phyloP scores from a whole-genome alignment of 2,888 invertebrate genomes.

The Spicauda simplicius region DNA sequence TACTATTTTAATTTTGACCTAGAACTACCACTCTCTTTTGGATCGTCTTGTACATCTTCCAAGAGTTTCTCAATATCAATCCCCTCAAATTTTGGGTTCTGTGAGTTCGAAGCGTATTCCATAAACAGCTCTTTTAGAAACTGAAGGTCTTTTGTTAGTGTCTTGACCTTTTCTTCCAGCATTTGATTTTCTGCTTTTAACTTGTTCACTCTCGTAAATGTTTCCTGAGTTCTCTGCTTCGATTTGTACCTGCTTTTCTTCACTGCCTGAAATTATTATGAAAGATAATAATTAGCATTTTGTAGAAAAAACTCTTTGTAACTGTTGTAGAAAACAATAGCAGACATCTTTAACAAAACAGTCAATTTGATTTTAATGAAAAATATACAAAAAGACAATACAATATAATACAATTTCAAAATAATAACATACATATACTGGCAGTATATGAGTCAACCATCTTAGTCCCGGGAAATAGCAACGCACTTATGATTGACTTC shows the following conservation, averaged over 20 bases:
- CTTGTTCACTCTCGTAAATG: conserved; percentile 89
- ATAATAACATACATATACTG: no score
- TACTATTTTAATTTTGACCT: conserved; percentile 43
- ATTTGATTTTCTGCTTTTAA: conserved; percentile 91
- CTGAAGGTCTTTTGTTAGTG: conserved; percentile 91
- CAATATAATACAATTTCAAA: no score
- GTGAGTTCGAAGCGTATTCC: conserved; percentile 89
- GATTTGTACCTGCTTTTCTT: conserved; percentile 92
- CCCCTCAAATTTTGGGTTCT: conserved; percentile 82
- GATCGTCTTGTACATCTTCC: conserved; percentile 79
- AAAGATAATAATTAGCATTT: not conserved
- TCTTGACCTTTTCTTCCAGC: conserved; percentile 92
- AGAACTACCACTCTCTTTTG: conserved; percentile 52
- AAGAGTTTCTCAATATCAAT: conserved; percentile 84
- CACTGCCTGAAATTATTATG: conserved; percentile 86
- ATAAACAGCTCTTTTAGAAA: conserved; percentile 92
- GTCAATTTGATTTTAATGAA: no score
- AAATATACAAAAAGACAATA: no score
- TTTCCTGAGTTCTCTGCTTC: conserved; percentile 91
- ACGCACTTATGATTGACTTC: no score
- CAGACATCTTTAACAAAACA: no score
- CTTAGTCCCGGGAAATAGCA: no score
- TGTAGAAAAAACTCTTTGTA: no score
- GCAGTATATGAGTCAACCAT: no score
- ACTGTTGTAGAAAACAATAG: no score